A percentile compares a stretch with the other conserved stretches of the same genome.
phyloP scores from a whole-genome alignment of 2,888 invertebrate species.

The Frankliniella intonsa region DNA sequence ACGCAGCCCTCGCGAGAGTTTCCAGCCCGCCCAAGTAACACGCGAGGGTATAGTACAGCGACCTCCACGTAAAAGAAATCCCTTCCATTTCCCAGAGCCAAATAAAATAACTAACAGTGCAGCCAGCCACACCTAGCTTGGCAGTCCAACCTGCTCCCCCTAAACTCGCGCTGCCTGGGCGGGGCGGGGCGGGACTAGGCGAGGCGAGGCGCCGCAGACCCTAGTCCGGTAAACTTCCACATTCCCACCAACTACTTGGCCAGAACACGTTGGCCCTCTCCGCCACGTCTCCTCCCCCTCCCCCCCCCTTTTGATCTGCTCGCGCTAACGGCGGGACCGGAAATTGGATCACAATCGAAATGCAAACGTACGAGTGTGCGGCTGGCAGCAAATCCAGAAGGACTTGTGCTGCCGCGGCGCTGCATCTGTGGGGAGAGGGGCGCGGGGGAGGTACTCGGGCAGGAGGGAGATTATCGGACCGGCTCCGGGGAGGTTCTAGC shows the following conservation, averaged over 20 bases:
- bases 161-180: too few species aligned
- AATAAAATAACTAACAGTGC: too few species aligned
- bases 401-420: too few species aligned
- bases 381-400: too few species aligned
- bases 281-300: not conserved
- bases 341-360: constrained; percentile 6
- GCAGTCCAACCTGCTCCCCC: not conserved
- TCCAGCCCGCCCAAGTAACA: too few species aligned
- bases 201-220: not conserved
- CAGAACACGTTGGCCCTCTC: not conserved
- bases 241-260: constrained; percentile 12
- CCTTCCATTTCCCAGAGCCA: not conserved
- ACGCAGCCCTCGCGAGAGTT: too few species aligned
- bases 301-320: not conserved
- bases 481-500: too few species aligned
- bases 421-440: too few species aligned
- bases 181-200: too few species aligned
- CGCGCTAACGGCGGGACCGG: not conserved
- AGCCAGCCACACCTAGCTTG: not conserved
- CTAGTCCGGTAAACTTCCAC: constrained; percentile 1
- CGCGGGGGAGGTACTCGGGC: too few species aligned
- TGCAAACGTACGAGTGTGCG: not conserved
- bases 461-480: too few species aligned
- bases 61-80: not conserved
- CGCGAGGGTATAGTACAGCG: too few species aligned